Conservation (phyloP, 2,113 vertebrate species). For the Phyllostomus discolor region DNA sequence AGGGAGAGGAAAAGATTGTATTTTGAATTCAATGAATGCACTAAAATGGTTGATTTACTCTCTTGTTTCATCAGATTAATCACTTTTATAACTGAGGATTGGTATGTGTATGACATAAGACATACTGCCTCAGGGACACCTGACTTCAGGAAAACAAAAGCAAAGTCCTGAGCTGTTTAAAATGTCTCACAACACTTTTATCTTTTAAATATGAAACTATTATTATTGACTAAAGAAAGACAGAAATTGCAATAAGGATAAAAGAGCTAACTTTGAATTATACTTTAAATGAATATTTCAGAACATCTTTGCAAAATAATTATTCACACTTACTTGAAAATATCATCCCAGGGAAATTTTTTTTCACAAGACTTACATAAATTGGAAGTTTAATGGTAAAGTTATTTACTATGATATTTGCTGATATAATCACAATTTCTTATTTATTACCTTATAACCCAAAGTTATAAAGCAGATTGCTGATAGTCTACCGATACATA, state of each 20-base stretch:
- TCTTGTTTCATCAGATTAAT: slow-evolving; percentile 44
- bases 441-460: neutral
- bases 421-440: neutral
- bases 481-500: neutral
- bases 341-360: neutral
- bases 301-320: neutral
- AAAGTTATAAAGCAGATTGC: neutral
- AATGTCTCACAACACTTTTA: neutral
- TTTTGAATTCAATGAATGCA: slow-evolving; percentile 29
- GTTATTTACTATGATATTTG: neutral
- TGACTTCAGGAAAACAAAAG: slow-evolving; percentile 12
- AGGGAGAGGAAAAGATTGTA: neutral
- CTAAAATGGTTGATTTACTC: neutral
- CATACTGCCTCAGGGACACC: neutral
- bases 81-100: slow-evolving; percentile 14
- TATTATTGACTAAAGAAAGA: neutral
- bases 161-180: neutral
- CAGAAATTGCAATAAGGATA: neutral
- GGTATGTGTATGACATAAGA: neutral
- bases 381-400: neutral
- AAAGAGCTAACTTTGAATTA: neutral
- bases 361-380: neutral
- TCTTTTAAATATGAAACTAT: neutral
- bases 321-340: neutral
- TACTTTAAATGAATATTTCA: neutral